Base-by-base conservation (phyloP, 2,888 invertebrate genomes). In the Zhuqinia jingwanae region DNA sequence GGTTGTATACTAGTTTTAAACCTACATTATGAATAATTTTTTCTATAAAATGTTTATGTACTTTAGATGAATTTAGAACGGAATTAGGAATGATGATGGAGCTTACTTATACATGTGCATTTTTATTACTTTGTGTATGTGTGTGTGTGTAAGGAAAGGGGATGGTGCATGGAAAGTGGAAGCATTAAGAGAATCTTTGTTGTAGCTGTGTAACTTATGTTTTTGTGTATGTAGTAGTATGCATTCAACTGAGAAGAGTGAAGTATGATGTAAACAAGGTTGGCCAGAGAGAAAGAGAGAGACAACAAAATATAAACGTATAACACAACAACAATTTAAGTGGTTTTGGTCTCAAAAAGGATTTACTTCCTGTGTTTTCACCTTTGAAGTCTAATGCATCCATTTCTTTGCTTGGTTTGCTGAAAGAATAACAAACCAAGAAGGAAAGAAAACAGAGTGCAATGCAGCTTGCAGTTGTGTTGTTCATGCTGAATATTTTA, bases 361-460 rank as follows among this genome's bases (percentile, higher is more conserved):
- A 27, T 60, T 60, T 30, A 60, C 60, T 60, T 60, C 30, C 60
- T 60, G 27, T 60, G 27, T 60, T 60, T 60, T 60, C 25, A 60
- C 60, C 60, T 60, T 60, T 60, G 60, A 60, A 60, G 60, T 60
- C 8, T 60, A 27, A 22, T 22, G 6, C 30, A 25, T 60, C 27
- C 22, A 60, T 27, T 60, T 60, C 60, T 60, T 2, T 60, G 2
- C 60, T 25, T 60, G 27, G n/a, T 10, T 60, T 22, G 60, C 1
- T 27, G 15, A 15, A 60, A 27, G 30, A 30, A 60, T 30, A 27
- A 60, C 58, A n/a, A n/a, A 30, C 60, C 15, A 13, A 1, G 27
- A 15, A 13, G 2, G 10, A 27, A 15, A 13, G 2, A 22, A 11
- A 17, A 56, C 20, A 60, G 15, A 15, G 13, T 1, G 15, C 1